Base-by-base conservation (phyloP, 2,113 vertebrate species). In the Aldabrachelys gigantea region DNA sequence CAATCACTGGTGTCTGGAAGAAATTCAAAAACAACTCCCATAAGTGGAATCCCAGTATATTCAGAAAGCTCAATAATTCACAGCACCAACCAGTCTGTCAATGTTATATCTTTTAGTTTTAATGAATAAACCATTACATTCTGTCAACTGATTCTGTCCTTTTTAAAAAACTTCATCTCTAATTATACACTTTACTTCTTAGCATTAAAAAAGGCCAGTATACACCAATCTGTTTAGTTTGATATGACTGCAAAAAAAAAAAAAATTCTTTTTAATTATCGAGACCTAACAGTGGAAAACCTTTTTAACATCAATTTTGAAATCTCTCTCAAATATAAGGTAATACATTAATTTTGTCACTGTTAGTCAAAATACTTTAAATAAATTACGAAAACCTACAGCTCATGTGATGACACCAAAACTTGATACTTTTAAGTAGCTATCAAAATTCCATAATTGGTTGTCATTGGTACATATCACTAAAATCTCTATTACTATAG, bases 81-180 rank as follows among this genome's bases (percentile, higher is more conserved):
- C 78, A 93, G 10, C 29, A 76, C 13, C 31, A 89, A 85, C 17
- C 8, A 86, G 27, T 83, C 27, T 79, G 79, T 16, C 72, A 59
- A 21, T 94, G 8, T 53, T 91, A 56, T 38, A 47, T 27, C 29
- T 90, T 92, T 54, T 50, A 89, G 12, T 95, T 96, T 82, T 93
- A 91, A 94, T 44, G 6, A 96, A 89, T 84, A 92, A 95, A 79
- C 69, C 38, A 69, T 89, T 11, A 24, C 57, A 96, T 90, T 87
- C 54, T 88, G 19, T 47, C 65, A 59, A 87, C 19, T 76, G 21
- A 27, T 93, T 91, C 47, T 84, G 27, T 84, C 24, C 53, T 12
- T 54, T 81, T 95, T 92, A 79, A 3, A 87, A 65, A 79, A 89
- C 3, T 93, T 82, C 21, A 86, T 5, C 35, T 6, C 27, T 85